These are phyloP conservation scores for Saccostrea cuccullata DNA, from an alignment of 1,140 invertebrate genomes.

Conservation along the genomic window DNA sequence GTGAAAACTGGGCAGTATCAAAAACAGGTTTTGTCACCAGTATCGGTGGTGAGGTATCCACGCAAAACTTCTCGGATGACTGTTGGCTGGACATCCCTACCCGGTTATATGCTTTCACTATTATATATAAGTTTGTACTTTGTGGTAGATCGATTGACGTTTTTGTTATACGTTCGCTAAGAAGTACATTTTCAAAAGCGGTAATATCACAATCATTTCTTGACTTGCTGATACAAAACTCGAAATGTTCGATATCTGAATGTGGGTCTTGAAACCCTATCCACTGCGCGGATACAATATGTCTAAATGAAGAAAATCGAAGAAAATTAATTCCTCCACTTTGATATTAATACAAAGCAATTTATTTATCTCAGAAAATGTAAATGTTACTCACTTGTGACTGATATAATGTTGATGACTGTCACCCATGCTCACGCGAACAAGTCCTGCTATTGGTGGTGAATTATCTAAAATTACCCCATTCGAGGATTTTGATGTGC, in stretches of 20 bases:
- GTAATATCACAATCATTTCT: background rate
- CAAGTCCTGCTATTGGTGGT: slow-evolving; percentile 52
- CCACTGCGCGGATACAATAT: slow-evolving; percentile 16
- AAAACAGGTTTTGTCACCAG: background rate
- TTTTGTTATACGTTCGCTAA: background rate
- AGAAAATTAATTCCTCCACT: background rate
- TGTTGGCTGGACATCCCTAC: background rate
- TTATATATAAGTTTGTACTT: background rate
- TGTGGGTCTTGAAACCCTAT: slow-evolving; percentile 37
- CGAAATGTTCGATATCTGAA: slow-evolving; percentile 3
- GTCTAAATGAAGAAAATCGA: background rate
- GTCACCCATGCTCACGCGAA: slow-evolving; percentile 49
- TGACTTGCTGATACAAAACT: background rate
- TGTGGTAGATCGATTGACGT: background rate
- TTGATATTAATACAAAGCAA: too few relatives aligned
- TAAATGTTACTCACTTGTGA: background rate
- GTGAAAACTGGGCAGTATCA: background rate
- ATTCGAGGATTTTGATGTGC: slow-evolving; percentile 50
- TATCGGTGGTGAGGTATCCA: background rate
- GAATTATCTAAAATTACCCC: slow-evolving; percentile 54
- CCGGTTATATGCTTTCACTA: background rate
- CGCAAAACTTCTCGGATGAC: background rate
- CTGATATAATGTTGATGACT: slow-evolving; percentile 41
- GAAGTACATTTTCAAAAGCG: slow-evolving; percentile 2
- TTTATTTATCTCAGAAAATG: too few relatives aligned